Conservation (phyloP, 1,140 invertebrate species). For the Halictus rubicundus region DNA sequence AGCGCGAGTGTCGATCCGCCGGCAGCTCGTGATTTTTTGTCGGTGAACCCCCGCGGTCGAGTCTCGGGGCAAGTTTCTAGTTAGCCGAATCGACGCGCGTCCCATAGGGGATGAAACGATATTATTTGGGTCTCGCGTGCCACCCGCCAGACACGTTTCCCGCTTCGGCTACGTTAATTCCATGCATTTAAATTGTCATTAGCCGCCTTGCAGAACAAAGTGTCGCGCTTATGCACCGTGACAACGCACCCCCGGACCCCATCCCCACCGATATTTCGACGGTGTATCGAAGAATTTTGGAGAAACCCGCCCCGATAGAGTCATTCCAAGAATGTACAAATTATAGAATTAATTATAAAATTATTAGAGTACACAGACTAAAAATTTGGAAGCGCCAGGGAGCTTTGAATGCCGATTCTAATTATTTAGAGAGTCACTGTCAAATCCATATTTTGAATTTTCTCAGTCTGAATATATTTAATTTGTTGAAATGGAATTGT, state of each 20-base stretch:
- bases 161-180: constrained; percentile 60
- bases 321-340: no score
- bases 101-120: constrained; percentile 55
- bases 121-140: constrained; percentile 52
- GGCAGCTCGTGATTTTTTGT: constrained; percentile 47
- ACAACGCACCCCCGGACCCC: neutral
- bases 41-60: constrained; percentile 53
- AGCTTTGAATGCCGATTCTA: no score
- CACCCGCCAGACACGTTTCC: constrained; percentile 27
- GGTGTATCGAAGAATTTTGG: neutral
- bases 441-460: no score
- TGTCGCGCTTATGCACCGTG: constrained; percentile 24
- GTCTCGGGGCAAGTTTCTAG: constrained; percentile 52
- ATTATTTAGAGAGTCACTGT: no score
- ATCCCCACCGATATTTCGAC: neutral
- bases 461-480: no score
- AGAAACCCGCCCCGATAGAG: neutral
- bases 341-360: no score
- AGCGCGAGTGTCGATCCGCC: constrained; percentile 37
- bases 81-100: constrained; percentile 56
- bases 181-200: constrained; percentile 73
- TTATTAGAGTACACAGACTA: no score
- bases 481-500: no score
- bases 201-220: constrained; percentile 46
- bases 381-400: no score